Percentiles rank a stretch among this genome's conserved stretches.
Evolutionary conservation across 2,797 vertebrate species (phyloP).

Genomic region (Natrix natrix): DNA sequence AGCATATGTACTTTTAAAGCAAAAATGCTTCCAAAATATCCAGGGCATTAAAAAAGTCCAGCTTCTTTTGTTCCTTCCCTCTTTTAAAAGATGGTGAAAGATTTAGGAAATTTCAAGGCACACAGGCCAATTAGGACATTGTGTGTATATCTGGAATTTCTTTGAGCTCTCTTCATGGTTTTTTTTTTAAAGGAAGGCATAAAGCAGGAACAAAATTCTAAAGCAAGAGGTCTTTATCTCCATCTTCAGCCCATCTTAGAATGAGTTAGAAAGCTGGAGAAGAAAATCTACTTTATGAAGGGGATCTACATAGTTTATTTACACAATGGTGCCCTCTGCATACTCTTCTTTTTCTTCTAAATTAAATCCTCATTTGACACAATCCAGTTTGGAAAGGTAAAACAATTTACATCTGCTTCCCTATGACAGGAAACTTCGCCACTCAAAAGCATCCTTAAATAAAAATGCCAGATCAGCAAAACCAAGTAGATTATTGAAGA

Average conservation of each 20-base stretch:
- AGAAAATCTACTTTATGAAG: background rate
- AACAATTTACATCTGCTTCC: background rate
- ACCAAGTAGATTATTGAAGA: background rate
- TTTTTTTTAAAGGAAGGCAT: background rate
- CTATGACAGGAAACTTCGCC: background rate
- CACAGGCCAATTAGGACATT: background rate
- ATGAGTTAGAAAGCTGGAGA: background rate
- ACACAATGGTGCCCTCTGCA: background rate
- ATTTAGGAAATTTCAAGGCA: background rate
- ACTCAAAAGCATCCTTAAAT: background rate
- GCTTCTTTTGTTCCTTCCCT: background rate
- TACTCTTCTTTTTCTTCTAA: background rate
- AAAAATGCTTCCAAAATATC: background rate
- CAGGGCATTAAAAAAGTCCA: background rate
- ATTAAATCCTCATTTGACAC: background rate
- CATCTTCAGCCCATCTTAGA: background rate
- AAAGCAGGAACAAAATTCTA: background rate
- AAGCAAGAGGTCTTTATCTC: background rate
- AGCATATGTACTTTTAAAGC: background rate
- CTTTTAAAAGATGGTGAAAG: background rate
- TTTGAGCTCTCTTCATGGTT: background rate
- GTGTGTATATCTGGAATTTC: background rate
- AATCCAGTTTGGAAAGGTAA: background rate
- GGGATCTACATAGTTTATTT: background rate
- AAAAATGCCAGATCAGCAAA: background rate